Conservation (phyloP, 2,888 invertebrate species). For the Pimpla rufipes region DNA sequence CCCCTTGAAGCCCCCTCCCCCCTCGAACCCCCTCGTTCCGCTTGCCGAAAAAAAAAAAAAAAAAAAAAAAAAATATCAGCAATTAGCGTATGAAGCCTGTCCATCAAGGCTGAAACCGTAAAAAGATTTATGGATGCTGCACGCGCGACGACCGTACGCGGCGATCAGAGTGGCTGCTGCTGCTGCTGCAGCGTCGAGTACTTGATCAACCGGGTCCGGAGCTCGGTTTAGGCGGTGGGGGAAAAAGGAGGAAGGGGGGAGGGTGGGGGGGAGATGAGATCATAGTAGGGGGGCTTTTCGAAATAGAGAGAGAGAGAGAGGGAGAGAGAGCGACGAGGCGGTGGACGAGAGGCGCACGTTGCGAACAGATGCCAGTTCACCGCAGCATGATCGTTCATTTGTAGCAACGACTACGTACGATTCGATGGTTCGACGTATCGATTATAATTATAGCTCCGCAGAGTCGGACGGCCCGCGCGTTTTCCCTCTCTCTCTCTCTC, state of each 20-base stretch:
- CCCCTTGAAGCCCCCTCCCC: not conserved
- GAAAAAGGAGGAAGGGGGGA: constrained; percentile 44
- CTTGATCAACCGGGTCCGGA: constrained; percentile 35
- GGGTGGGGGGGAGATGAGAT: constrained; percentile 52
- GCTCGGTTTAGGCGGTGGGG: constrained; percentile 41
- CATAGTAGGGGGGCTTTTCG: constrained; percentile 56
- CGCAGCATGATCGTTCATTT: constrained; percentile 73
- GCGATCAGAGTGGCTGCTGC: no score
- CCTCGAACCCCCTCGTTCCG: not conserved
- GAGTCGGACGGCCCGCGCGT: constrained; percentile 29
- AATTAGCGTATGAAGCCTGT: constrained; percentile 84
- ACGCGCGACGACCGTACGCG: constrained; percentile 3
- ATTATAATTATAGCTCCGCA: constrained; percentile 67
- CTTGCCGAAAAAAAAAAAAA: constrained; percentile 63
- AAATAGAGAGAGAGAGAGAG: no score
- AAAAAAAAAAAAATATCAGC: constrained; percentile 76
- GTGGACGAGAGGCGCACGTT: constrained; percentile 60
- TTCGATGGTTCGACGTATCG: constrained; percentile 68
- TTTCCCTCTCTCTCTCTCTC: constrained; percentile 38
- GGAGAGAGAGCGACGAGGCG: constrained; percentile 16
- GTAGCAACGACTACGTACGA: constrained; percentile 69
- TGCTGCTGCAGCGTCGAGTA: constrained; percentile 23
- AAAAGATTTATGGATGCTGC: constrained; percentile 78
- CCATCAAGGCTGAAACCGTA: constrained; percentile 76
- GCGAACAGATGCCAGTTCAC: constrained; percentile 69